These are phyloP conservation scores for Empis stercorea DNA, from an alignment of 2,888 invertebrate species.

Conservation along the genomic window DNA sequence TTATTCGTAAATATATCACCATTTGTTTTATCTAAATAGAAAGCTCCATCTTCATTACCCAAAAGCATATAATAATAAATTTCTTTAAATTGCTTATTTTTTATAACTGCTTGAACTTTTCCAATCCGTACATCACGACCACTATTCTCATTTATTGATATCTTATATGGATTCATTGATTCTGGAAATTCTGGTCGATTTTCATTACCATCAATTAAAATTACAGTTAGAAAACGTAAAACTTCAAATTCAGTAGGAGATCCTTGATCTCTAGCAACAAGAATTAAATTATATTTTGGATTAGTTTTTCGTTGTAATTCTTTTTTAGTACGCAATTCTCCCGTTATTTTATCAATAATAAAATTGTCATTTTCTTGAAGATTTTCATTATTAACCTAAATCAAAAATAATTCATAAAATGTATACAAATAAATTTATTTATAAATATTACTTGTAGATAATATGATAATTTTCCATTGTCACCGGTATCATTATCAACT, in stretches of 20 bases:
- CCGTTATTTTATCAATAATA: constrained; percentile 59
- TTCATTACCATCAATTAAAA: constrained; percentile 68
- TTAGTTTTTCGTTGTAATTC: constrained; percentile 59
- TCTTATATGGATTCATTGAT: constrained; percentile 48
- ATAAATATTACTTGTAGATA: constrained; percentile 53
- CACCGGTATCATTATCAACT: constrained; percentile 65
- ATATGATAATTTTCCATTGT: constrained; percentile 74
- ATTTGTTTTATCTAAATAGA: constrained; percentile 64
- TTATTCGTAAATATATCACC: constrained; percentile 69
- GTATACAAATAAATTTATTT: neutral
- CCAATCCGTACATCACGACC: constrained; percentile 50
- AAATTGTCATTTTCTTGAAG: constrained; percentile 74
- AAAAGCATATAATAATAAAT: constrained; percentile 72
- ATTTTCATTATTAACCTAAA: constrained; percentile 44
- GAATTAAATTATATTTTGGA: constrained; percentile 47
- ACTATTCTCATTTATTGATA: constrained; percentile 59
- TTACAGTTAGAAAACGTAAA: constrained; percentile 57
- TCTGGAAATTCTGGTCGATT: constrained; percentile 65
- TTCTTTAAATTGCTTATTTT: constrained; percentile 67
- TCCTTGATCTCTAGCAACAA: constrained; percentile 75
- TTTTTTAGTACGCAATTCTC: constrained; percentile 67
- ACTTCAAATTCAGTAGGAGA: constrained; percentile 69
- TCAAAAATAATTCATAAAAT: neutral
- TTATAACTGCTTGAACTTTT: constrained; percentile 37
- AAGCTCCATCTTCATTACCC: constrained; percentile 64